Evolutionary conservation across 2,888 invertebrate species (phyloP).

Genomic region (Clepsis dumicolana): DNA sequence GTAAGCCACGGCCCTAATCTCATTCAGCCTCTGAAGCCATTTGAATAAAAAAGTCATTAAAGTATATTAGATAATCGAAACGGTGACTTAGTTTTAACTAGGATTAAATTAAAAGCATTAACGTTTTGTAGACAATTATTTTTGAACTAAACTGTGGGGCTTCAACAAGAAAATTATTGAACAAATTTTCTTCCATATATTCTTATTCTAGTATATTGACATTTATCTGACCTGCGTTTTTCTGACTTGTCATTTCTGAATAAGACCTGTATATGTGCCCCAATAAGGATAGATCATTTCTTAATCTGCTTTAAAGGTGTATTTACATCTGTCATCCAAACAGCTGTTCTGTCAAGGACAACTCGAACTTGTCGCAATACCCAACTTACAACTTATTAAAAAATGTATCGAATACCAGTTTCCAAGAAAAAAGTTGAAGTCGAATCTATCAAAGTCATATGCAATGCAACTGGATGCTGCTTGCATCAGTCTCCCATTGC

Average conservation of each 20-base stretch:
- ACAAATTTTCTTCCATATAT: too few species aligned
- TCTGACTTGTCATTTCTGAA: neutral
- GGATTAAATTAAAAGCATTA: neutral
- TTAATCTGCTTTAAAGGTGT: neutral
- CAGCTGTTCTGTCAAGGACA: neutral
- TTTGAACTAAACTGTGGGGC: neutral
- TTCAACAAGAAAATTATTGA: too few species aligned
- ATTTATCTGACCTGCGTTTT: neutral
- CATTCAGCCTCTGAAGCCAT: slow-evolving; percentile 18
- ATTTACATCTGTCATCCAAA: neutral
- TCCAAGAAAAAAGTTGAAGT: too few species aligned
- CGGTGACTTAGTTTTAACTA: slow-evolving; percentile 2
- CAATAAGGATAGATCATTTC: neutral
- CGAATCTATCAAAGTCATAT: neutral
- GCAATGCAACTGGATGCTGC: slow-evolving; percentile 5
- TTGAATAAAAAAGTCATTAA: slow-evolving; percentile 23
- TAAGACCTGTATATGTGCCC: neutral
- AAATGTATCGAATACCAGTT: neutral
- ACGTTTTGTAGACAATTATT: neutral
- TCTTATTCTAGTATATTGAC: too few species aligned
- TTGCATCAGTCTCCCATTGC: slow-evolving; percentile 7
- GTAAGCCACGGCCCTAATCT: slow-evolving; percentile 50
- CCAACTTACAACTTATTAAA: neutral
- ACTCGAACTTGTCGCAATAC: neutral
- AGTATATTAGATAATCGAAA: neutral